A percentile compares a stretch with the other conserved stretches of the same genome.
Conservation (phyloP, 2,888 invertebrate genomes). For the Pachliopta kotzebuea region DNA sequence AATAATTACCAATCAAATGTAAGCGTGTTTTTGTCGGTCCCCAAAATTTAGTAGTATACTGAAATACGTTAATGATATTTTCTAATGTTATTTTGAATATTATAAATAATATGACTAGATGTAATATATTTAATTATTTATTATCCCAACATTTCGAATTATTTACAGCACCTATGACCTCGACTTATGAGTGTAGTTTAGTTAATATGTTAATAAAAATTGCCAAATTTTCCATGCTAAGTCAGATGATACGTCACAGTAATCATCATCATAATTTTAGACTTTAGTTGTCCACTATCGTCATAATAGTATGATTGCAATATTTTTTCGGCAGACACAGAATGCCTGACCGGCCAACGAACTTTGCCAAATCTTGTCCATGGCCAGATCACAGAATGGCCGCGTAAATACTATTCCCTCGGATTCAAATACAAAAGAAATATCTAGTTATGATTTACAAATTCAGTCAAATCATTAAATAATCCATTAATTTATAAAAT, state of each 20-base stretch:
- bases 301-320: constrained; percentile 64
- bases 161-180: background rate
- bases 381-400: constrained; percentile 45
- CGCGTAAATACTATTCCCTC: constrained; percentile 39
- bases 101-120: background rate
- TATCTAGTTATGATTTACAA: background rate
- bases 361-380: constrained; percentile 60
- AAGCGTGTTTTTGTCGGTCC: no score
- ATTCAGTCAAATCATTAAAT: background rate
- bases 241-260: constrained; percentile 48
- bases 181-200: background rate
- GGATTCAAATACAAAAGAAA: background rate
- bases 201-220: constrained; percentile 4
- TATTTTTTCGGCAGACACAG: constrained; percentile 56
- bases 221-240: constrained; percentile 5
- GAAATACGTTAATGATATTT: no score
- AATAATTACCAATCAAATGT: background rate
- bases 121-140: background rate
- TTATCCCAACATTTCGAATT: background rate
- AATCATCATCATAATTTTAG: no score
- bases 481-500: background rate
- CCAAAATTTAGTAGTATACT: background rate
- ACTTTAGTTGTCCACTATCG: no score
- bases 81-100: background rate
- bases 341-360: constrained; percentile 72